Conservation (phyloP, 2,113 vertebrate species). For the Tonatia bakeri region DNA sequence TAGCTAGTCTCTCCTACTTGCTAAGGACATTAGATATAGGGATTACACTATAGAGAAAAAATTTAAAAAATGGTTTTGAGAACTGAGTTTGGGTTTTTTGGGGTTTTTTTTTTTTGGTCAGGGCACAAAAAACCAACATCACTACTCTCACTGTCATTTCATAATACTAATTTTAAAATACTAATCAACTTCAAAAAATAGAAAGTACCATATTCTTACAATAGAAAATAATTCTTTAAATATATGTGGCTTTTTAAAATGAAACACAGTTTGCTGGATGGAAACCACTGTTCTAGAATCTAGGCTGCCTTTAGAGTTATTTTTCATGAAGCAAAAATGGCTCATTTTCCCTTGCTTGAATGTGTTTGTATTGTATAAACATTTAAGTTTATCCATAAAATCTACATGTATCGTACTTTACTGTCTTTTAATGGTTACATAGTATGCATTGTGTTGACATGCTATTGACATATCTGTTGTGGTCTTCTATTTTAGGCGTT, state of each 20-base stretch:
- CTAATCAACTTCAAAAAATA: background rate
- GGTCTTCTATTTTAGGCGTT: background rate
- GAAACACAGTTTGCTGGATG: background rate
- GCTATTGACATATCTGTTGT: background rate
- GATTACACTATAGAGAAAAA: background rate
- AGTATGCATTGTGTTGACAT: background rate
- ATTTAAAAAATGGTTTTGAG: constrained; percentile 6
- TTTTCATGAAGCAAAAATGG: background rate
- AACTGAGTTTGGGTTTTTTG: background rate
- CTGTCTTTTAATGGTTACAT: background rate
- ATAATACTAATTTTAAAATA: constrained; percentile 2
- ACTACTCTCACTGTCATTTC: background rate
- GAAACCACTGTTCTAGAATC: background rate
- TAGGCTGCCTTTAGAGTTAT: background rate
- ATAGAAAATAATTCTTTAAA: background rate
- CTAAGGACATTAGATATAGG: background rate
- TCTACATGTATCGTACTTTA: background rate
- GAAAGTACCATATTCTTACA: background rate
- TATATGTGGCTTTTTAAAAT: background rate
- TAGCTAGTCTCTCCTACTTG: background rate
- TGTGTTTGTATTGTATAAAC: background rate
- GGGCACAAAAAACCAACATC: background rate
- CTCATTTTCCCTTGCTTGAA: background rate
- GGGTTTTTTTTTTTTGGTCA: background rate
- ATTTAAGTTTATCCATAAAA: background rate